Evolutionary conservation across 2,888 invertebrate species (phyloP), one percentile per base, ranked within the genome.

Genomic region (Lasioglossum figueresi): DNA sequence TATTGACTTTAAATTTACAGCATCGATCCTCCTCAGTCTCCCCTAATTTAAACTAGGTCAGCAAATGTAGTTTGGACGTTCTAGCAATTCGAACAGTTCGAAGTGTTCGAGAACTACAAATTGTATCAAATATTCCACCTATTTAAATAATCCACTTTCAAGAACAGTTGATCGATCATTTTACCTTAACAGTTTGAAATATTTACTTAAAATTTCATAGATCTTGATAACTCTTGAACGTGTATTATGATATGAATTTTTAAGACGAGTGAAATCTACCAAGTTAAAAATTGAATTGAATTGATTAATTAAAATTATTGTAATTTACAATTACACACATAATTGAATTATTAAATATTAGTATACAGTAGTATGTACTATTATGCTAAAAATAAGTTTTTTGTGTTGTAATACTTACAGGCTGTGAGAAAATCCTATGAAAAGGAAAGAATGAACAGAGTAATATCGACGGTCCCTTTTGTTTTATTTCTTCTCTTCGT

Each of bases 401-500:
- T 34, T 14, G 34, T 45, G 79, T 72, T 63, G 14, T 56, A 71
- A 59, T 34, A 37, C 1, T 70, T 19, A n/a, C 23, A 31, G 14
- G 2, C 52, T 40, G 16, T 75, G 37, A 6, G 75, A 56, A 56
- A 75, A 75, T 59, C 56, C 27, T 40, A 37, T 27, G 75, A 59
- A 59, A 75, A 75, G n/a, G 59, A 31, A 56, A 40, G 56, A 56
- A 52, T 40, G 37, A 45, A 70, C 48, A 37, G 40, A 56, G 37
- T 75, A 27, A 70, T 77, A 74, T 74, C 75, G 80, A 80, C 75
- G 56, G 34, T 75, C 77, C 78, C 77, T 76, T 74, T 71, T 75
- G 79, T 85, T 66, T 66, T 52, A 76, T 82, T 76, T 78, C 56
- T 76, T 79, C 66, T 80, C 63, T 77, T 74, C 76, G 79, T 87